Evolutionary conservation across 2,113 vertebrate genomes (phyloP), one percentile per base, ranked within the genome.

Genomic region (Charadrius vociferus): DNA sequence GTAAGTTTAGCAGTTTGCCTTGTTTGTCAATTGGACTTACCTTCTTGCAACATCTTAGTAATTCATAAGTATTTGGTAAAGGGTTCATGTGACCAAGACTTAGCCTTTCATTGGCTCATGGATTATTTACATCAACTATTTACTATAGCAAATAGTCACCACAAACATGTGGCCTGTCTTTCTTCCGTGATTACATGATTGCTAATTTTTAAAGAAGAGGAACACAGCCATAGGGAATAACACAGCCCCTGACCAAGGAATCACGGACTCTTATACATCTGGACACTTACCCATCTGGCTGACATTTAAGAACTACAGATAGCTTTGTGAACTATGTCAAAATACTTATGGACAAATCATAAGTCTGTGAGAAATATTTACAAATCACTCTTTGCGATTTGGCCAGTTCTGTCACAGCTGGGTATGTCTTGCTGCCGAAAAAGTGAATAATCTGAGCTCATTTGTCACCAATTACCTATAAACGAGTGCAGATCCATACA

Each of bases 121-220:
- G 27, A 41, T 68, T 55, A 63, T 83, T 88, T 86, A 70, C 61
- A 59, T 74, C 26, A 91, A 39, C 36, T 58, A 41, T 41, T 93
- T 68, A 22, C 39, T 56, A 19, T n/a, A 77, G 47, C 20, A 88
- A 88, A 37, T 32, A 32, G 4, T 59, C 24, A 3, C 34, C 55
- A 85, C 50, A 56, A 65, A 62, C 0, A 0, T 2, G 2, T 41
- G 20, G 23, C 21, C 17, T 81, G 29, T 55, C n/a, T 78, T 80
- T 71, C 6, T 49, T 92, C 49, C 4, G 2, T 43, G 29, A 61
- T 73, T 78, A 55, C 7, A 1, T 11, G 23, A 39, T 9, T 66
- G 65, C 12, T 37, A 59, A 8, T 52, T 93, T 93, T 86, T 62
- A 47, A 84, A 88, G 30, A 85, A 27, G 23, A 78, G 36, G 12